Percentiles rank a stretch among this genome's conserved stretches.
These are phyloP conservation scores for Halcyon chelicuti DNA, from an alignment of 2,797 vertebrate species.

Conservation along the genomic window DNA sequence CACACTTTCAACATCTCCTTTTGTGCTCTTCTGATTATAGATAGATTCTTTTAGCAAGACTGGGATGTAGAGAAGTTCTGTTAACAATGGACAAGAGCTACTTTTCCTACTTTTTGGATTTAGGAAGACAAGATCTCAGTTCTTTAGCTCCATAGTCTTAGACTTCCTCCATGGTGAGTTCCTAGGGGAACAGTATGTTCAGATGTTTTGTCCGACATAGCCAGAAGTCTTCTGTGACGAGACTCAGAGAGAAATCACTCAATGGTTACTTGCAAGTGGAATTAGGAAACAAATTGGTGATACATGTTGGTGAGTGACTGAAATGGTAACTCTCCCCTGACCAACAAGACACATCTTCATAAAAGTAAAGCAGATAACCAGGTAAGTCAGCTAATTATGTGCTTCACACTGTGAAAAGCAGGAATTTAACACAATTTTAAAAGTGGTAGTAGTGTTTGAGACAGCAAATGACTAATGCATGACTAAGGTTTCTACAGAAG, in stretches of 20 bases:
- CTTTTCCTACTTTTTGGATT: not conserved
- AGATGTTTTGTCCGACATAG: not conserved
- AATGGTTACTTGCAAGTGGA: rapidly evolving
- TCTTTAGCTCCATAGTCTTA: not conserved
- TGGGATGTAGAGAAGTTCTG: not conserved
- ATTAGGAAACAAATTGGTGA: not conserved
- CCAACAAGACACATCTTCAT: not conserved
- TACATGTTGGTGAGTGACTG: rapidly evolving
- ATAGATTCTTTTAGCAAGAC: not conserved
- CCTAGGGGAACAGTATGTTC: not conserved
- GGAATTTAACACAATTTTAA: not conserved
- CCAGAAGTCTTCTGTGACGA: not conserved
- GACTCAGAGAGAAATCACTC: not conserved
- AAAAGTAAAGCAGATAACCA: not conserved
- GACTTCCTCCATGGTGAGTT: not conserved
- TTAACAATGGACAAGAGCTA: not conserved
- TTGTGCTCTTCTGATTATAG: not conserved
- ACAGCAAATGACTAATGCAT: not conserved
- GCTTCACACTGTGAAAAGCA: not conserved
- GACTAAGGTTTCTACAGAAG: not conserved
- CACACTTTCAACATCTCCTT: not conserved
- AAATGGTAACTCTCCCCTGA: not conserved
- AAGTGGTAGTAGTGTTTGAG: not conserved
- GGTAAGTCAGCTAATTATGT: not conserved
- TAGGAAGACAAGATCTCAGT: not conserved